Percentiles rank a stretch among this genome's conserved stretches.
phyloP scores from a whole-genome alignment of 2,113 vertebrate species.

The Prunella himalayana region DNA sequence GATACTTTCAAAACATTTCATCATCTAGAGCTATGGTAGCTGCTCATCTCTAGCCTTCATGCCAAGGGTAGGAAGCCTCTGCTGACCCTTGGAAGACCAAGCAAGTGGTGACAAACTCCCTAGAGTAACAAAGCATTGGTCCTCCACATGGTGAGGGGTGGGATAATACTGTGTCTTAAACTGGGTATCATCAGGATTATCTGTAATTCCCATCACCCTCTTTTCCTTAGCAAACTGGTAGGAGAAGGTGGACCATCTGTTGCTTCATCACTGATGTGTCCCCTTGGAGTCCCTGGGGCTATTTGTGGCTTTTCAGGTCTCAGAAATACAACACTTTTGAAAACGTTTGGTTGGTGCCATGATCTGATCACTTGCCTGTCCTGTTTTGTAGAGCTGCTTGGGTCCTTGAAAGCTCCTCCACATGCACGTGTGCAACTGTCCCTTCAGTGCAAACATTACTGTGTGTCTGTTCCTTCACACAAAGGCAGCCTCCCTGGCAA shows the following conservation, averaged over 20 bases:
- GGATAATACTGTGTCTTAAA: neutral
- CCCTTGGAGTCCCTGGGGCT: neutral
- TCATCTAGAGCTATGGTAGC: neutral
- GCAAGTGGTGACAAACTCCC: neutral
- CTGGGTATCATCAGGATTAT: neutral
- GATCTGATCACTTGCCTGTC: neutral
- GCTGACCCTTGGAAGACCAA: neutral
- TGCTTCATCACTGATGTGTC: rapidly evolving
- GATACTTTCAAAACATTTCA: neutral
- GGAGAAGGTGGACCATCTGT: neutral
- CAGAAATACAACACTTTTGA: neutral
- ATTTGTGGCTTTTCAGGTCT: neutral
- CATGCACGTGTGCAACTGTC: rapidly evolving
- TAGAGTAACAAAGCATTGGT: neutral
- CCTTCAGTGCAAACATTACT: neutral
- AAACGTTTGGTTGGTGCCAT: neutral
- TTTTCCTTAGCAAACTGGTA: neutral
- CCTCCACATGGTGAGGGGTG: neutral
- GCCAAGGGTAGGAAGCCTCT: neutral
- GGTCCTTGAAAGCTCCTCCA: neutral
- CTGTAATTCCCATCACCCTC: neutral
- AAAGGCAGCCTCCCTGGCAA: rapidly evolving
- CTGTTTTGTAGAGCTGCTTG: neutral
- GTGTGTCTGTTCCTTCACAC: neutral
- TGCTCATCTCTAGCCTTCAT: neutral